A percentile compares a stretch with the other conserved stretches of the same genome.
Evolutionary conservation across 2,797 vertebrate genomes (phyloP).

Genomic region (Tenualosa ilisha): DNA sequence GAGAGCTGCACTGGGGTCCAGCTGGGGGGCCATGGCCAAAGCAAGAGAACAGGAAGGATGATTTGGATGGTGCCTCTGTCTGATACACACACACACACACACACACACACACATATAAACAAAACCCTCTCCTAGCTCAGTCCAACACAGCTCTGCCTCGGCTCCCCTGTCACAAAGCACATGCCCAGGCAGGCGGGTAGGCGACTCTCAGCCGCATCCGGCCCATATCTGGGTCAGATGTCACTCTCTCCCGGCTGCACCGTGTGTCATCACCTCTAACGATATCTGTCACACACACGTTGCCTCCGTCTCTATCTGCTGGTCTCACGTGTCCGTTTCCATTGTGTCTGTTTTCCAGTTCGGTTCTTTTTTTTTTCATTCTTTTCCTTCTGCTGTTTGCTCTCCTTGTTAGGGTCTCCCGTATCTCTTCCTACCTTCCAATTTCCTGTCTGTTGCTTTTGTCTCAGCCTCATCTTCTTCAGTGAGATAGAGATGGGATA

Average conservation of each 20-base stretch:
- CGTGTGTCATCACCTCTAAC: not conserved
- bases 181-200: not conserved
- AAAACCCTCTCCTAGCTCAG: not conserved
- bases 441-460: not conserved
- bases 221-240: not conserved
- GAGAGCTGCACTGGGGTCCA: constrained; percentile 32
- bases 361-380: not conserved
- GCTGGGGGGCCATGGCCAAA: not conserved
- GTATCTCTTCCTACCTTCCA: not conserved
- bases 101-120: not conserved
- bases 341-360: not conserved
- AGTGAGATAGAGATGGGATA: not conserved
- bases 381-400: not conserved
- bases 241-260: too few species aligned
- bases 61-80: not conserved
- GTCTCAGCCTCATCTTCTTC: not conserved
- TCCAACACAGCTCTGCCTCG: too few species aligned
- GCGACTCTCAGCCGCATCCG: not conserved
- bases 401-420: not conserved
- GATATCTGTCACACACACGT: not conserved
- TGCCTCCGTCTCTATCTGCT: not conserved
- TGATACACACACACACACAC: constrained; percentile 11
- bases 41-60: not conserved
- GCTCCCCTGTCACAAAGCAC: not conserved
- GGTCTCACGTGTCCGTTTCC: not conserved